Percentiles rank a stretch among this genome's conserved stretches.
Evolutionary conservation across 2,888 invertebrate species (phyloP).

Genomic region (Anaspis maculata): DNA sequence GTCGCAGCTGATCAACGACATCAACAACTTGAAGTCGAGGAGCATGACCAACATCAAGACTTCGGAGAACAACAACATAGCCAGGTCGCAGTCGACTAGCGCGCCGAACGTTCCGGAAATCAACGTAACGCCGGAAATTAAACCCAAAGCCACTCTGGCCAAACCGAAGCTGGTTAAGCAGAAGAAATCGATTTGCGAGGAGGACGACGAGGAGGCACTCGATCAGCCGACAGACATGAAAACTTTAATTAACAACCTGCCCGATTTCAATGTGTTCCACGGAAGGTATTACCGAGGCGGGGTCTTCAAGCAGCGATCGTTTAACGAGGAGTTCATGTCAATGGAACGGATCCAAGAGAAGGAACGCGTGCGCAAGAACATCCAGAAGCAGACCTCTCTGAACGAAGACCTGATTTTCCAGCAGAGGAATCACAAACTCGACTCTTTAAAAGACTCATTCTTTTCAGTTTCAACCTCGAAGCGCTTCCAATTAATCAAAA

Average conservation of each 20-base stretch:
- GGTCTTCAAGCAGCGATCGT: constrained; percentile 73
- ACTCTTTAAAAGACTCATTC: constrained; percentile 63
- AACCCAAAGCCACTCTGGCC: constrained; percentile 22
- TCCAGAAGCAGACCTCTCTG: constrained; percentile 81
- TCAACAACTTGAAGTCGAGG: constrained; percentile 64
- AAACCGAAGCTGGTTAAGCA: constrained; percentile 76
- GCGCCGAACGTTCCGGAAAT: constrained; percentile 7
- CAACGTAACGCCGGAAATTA: constrained; percentile 8
- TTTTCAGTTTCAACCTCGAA: constrained; percentile 67
- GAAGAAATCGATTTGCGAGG: constrained; percentile 75
- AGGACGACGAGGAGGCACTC: constrained; percentile 56
- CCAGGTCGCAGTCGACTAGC: constrained; percentile 7
- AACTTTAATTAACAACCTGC: constrained; percentile 54
- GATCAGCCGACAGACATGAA: constrained; percentile 65
- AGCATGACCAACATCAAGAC: constrained; percentile 78
- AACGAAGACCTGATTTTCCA: constrained; percentile 79
- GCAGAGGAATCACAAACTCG: constrained; percentile 55
- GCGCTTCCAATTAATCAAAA: constrained; percentile 68
- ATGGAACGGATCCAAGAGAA: constrained; percentile 77
- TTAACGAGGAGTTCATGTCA: constrained; percentile 85
- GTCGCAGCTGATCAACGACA: constrained; percentile 39
- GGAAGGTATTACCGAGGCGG: constrained; percentile 44
- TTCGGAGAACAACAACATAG: constrained; percentile 54
- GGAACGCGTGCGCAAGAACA: constrained; percentile 70
- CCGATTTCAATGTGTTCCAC: constrained; percentile 54